Percentiles rank a stretch among this genome's conserved stretches.
These are phyloP conservation scores for Speoplatyrhinus poulsoni DNA, from an alignment of 2,113 vertebrate genomes.

Conservation along the genomic window DNA sequence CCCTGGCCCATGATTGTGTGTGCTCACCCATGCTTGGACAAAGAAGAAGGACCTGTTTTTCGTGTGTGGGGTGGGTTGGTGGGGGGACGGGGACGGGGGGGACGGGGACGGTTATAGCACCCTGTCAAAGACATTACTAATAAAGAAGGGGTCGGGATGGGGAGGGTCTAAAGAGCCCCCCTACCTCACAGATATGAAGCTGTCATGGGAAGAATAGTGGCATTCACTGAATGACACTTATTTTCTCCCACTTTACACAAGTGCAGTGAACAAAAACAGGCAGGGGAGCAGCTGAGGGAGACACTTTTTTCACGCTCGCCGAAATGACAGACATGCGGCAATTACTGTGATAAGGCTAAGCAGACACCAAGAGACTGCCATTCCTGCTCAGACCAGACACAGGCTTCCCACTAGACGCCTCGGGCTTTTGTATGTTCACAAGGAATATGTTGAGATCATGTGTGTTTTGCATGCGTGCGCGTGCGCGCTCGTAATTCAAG, in stretches of 20 bases:
- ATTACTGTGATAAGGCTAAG: constrained; percentile 95
- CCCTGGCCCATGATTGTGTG: constrained; percentile 14
- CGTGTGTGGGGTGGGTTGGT: no score
- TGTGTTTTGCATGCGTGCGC: not conserved
- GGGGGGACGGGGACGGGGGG: no score
- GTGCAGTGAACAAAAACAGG: constrained; percentile 95
- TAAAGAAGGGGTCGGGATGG: constrained; percentile 83
- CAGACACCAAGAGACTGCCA: constrained; percentile 87
- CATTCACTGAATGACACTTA: constrained; percentile 99
- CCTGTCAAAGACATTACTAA: constrained; percentile 94
- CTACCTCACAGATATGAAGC: constrained; percentile 98
- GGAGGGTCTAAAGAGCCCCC: constrained; percentile 77
- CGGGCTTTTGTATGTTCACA: constrained; percentile 33
- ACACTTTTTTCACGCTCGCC: constrained; percentile 86
- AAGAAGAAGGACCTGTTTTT: constrained; percentile 64
- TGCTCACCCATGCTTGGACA: constrained; percentile 57
- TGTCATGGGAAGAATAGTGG: constrained; percentile 97
- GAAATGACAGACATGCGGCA: constrained; percentile 94
- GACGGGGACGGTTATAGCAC: no score
- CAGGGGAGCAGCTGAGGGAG: constrained; percentile 92
- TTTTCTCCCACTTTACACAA: constrained; percentile 98
- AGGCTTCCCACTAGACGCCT: constrained; percentile 43
- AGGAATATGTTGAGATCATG: constrained; percentile 5
- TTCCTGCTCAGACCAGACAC: constrained; percentile 85
- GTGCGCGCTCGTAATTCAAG: no score